phyloP scores from a whole-genome alignment of 92 coral and sea anemone species.

The Nematostella vectensis region DNA sequence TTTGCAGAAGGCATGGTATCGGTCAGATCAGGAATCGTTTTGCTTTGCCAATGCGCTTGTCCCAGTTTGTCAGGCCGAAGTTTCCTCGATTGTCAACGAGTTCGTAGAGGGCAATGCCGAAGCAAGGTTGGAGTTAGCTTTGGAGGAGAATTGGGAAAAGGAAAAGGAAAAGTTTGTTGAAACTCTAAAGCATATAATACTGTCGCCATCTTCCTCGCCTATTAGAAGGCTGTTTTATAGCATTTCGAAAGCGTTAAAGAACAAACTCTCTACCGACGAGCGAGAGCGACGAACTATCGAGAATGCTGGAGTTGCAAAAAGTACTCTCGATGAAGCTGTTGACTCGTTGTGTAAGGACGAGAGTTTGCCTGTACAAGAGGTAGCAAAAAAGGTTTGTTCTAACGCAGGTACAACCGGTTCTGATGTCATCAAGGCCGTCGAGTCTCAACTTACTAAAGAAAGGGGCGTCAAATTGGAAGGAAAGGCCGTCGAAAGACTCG shows the following conservation, averaged over 20 bases:
- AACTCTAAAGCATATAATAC: conserved; percentile 22
- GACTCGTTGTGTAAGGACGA: conserved; percentile 64
- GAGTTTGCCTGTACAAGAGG: conserved; percentile 54
- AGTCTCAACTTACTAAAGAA: conserved; percentile 62
- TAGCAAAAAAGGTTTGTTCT: conserved; percentile 69
- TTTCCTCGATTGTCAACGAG: conserved; percentile 30
- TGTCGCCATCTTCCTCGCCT: background rate
- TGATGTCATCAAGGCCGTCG: conserved; percentile 60
- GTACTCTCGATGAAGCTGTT: conserved; percentile 33
- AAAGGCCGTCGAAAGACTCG: conserved; percentile 60
- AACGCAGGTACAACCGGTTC: conserved; percentile 37
- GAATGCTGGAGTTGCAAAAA: conserved; percentile 30
- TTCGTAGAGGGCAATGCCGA: conserved; percentile 7
- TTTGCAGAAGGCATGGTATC: conserved; percentile 60
- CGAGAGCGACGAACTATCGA: conserved; percentile 48
- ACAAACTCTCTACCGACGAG: conserved; percentile 23
- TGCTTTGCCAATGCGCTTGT: conserved; percentile 61
- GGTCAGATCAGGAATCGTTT: conserved; percentile 66
- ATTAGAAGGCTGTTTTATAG: background rate
- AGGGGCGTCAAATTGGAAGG: conserved; percentile 80
- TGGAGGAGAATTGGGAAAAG: conserved; percentile 30
- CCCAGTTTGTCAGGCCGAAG: conserved; percentile 33
- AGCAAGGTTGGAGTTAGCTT: conserved; percentile 6
- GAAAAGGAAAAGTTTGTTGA: conserved; percentile 15
- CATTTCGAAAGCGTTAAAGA: conserved; percentile 48